Evolutionary conservation across 1,140 invertebrate species (phyloP), one percentile per base, ranked within the genome.

Genomic region (Adoxophyes honmai): DNA sequence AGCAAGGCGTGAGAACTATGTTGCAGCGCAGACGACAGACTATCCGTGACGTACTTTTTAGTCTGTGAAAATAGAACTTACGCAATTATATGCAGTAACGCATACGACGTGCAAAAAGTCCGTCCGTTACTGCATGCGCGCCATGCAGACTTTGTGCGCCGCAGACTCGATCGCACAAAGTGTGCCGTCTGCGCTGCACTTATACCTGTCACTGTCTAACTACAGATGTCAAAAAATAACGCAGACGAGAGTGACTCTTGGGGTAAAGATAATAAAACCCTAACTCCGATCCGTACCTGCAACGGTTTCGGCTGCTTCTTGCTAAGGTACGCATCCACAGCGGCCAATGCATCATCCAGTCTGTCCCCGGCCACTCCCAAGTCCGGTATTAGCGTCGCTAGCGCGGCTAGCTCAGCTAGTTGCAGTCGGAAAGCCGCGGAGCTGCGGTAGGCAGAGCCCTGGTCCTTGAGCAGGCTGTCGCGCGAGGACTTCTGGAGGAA

Each of bases 381-480:
- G 69, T 91, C 71, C 4, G 74, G 69, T 1, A 89, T 81, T 0
- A 94, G 64, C 28, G 66, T 52, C 1, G 90, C 90, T n/a, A 94
- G 69, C 0, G 90, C 77, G n/a, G 66, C 65, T 7, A 94, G 75
- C 15, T 93, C 68, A 16, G 78, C 71, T n/a, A 79, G 62, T 73
- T 94, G 93, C 28, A 94, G 78, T 73, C 91, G 91, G 75, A 90
- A 94, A 1, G 75, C 76, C 69, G 92, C 91, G 4, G 90, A 92
- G 58, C 90, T 90, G 59, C 91, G 88, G 75, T 93, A 94, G n/a
- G 89, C 78, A 0, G 88, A 86, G 1, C 87, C 88, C 1, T 75
- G 80, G 71, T 91, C 89, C 72, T 93, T 92, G 56, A 92, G 85
- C 52, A 89, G 89, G 76, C 93, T 94, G 66, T 91, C 83, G 34